Base-by-base conservation (phyloP, 1,140 invertebrate genomes). In the Coenobita brevimanus region DNA sequence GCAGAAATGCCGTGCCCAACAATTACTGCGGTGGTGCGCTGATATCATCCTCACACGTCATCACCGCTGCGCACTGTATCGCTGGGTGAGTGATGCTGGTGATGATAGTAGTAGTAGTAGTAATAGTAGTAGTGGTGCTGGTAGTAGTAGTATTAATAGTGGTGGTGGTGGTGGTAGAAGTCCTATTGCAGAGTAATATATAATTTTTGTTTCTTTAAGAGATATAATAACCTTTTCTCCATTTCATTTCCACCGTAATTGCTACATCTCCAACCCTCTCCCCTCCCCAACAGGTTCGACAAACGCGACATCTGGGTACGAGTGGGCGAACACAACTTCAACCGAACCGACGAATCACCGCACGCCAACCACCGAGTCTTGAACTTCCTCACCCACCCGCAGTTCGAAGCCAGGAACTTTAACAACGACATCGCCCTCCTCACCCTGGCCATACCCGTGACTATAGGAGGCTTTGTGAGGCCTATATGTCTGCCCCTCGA, bases 391-490 rank as follows among this genome's bases (percentile, higher is more conserved):
- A 92, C 95, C 0, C 96, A 97, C 91, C 95, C 96, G 41, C 89
- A 93, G 0, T 97, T 96, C 91, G 94, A 94, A 92, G 87, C 94
- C 0, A 92, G 91, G 0, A 92, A 93, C 1, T 95, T 94, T 88
- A 94, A 94, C 3, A 96, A 96, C 91, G 97, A 97, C 91, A 96
- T 97, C 89, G 96, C 95, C 0, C 91, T 97, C 6, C 91, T 97
- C 0, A 94, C 94, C 85, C 92, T 98, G 41, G 90, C 93, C 4
- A 85, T 91, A 2, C 93, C 94, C 15, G 95, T 97, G 1, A 75
- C 90, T 8, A 96, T 94, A 88, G 94, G 94, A 73, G 95, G 93
- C 83, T 92, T 93, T 89, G 95, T 97, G 4, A 94, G 93, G 91
- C 96, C 96, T 0, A 95, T 97, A 82, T 98, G 97, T 92, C 92